Conservation (phyloP, 2,113 vertebrate species). For the cattle (Bos taurus) region DNA sequence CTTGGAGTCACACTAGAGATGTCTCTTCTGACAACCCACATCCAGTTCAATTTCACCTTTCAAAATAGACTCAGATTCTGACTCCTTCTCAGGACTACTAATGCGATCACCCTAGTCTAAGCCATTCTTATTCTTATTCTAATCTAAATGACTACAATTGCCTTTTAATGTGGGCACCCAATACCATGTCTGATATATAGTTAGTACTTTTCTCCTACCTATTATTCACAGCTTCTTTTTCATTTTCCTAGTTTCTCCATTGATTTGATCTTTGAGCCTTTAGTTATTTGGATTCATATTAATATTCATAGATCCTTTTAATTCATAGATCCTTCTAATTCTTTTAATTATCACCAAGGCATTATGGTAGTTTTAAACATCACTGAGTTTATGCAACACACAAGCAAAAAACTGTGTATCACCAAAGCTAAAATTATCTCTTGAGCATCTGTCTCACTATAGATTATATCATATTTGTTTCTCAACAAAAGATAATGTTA, state of each 20-base stretch:
- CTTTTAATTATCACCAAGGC: slow-evolving; percentile 26
- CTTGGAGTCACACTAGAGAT: neutral
- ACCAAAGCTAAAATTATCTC: slow-evolving; percentile 12
- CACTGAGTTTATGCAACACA: neutral
- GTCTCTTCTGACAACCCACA: neutral
- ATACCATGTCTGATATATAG: neutral
- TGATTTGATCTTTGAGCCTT: neutral
- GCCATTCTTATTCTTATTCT: neutral
- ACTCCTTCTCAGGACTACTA: neutral
- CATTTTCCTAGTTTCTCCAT: neutral
- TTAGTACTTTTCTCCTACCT: neutral
- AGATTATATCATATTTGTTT: slow-evolving; percentile 32
- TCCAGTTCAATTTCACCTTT: neutral
- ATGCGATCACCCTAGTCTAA: neutral
- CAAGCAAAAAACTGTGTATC: neutral
- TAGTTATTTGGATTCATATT: neutral
- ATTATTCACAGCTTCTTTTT: neutral
- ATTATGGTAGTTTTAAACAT: neutral
- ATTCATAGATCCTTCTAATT: slow-evolving; percentile 34
- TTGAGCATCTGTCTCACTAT: neutral
- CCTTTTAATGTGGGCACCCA: neutral
- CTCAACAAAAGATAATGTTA: slow-evolving; percentile 2
- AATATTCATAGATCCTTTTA: slow-evolving; percentile 29
- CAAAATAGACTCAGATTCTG: neutral
- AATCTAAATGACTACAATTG: neutral